Evolutionary conservation across 2,113 vertebrate genomes (phyloP), one percentile per base, ranked within the genome.

Genomic region (Rhabdomys dilectus): DNA sequence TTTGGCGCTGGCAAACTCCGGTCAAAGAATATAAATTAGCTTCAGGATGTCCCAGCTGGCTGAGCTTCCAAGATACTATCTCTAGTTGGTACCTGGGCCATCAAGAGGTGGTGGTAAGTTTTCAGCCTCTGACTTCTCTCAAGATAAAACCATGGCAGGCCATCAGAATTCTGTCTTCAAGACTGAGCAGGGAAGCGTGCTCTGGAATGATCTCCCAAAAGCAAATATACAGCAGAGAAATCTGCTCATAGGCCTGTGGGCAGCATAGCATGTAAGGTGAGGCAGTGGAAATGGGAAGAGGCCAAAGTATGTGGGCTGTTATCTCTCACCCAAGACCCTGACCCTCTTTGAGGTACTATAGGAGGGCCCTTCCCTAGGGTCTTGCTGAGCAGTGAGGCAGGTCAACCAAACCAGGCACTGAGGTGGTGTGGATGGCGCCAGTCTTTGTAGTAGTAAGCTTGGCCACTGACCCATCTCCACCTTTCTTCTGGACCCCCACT

Each of bases 11-110:
- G 64, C 78, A 97, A 58, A 72, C 88, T 64, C 81, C 84, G 72
- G 92, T 90, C 76, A 16, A 97, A 96, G 97, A 98, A 97, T 96
- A 97, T 96, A 95, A 97, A 97, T 96, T 95, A 94, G 94, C 91
- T 95, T 64, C 82, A 62, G 86, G 81, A 15, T 39, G 56, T 51
- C n/a, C 72, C 42, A 89, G 94, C 95, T 97, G 97, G 72, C 94
- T 7, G 26, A 56, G 77, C 96, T 86, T 60, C 21, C 16, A 80
- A 39, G 97, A 96, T 95, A 89, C 48, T 86, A 80, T 98, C 97
- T 97, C 97, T 96, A 96, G 92, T 96, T 97, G 98, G 97, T 96
- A 97, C 93, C 96, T 75, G 26, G 56, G 10, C 31, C 92, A 58
- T 22, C 1, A 2, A 36, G 13, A 34, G 75, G 34, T 77, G 51